Evolutionary conservation across 37 sponge, comb jelly and placozoan species (phyloP).

Genomic region (Bolinopsis microptera): DNA sequence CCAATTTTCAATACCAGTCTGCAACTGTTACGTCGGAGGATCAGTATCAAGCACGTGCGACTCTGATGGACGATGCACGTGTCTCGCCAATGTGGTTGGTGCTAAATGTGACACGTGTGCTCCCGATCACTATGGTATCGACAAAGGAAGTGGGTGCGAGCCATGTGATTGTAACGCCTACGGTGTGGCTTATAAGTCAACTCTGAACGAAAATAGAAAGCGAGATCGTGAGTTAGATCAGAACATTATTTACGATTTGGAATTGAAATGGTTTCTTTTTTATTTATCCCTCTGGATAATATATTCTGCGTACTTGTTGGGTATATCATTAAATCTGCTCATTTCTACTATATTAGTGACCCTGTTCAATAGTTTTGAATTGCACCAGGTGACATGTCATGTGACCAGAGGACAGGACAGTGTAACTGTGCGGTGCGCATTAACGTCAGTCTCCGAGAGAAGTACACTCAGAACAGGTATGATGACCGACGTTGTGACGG

Average conservation of each 20-base stretch:
- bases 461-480: not conserved
- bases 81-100: slow-evolving; percentile 7
- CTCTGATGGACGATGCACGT: not conserved
- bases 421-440: not conserved
- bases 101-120: not conserved
- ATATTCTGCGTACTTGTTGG: too few relatives aligned
- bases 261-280: too few relatives aligned
- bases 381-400: slow-evolving; percentile 9
- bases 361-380: too few relatives aligned
- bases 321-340: too few relatives aligned
- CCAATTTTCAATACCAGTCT: too few relatives aligned
- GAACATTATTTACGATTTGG: too few relatives aligned
- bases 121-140: not conserved
- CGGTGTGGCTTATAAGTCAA: not conserved
- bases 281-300: too few relatives aligned
- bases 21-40: slow-evolving; percentile 13
- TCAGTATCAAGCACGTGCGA: not conserved
- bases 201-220: not conserved
- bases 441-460: not conserved
- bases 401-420: slow-evolving; percentile 41
- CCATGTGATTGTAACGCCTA: slow-evolving; percentile 41
- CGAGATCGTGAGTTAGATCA: not conserved
- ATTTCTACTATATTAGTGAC: too few relatives aligned
- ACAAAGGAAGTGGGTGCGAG: not conserved
- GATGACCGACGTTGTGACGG: slow-evolving; percentile 33